Percentiles rank a stretch among this genome's conserved stretches.
Conservation (phyloP, 1,140 invertebrate genomes). For the Brachionus calyciflorus region DNA sequence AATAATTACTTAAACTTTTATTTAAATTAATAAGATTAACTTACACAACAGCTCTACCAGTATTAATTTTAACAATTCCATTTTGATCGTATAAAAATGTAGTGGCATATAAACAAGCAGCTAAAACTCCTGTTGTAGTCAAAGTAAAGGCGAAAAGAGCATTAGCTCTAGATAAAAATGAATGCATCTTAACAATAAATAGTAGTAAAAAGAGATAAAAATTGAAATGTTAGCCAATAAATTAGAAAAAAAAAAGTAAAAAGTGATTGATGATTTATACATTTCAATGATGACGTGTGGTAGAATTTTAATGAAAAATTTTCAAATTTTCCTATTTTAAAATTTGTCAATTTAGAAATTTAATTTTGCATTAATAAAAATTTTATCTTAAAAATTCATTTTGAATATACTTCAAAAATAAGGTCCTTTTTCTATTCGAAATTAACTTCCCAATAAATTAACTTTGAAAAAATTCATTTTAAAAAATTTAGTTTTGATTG, state of each 20-base stretch:
- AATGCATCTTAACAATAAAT: conserved; percentile 4
- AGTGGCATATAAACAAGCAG: conserved; percentile 1
- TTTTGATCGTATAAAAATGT: conserved; percentile 24
- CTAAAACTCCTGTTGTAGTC: neutral
- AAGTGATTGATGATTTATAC: neutral
- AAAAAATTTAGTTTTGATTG: neutral
- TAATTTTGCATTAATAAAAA: conserved; percentile 1
- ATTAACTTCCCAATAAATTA: conserved; percentile 30
- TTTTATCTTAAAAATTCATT: neutral
- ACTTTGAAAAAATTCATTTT: too few relatives aligned
- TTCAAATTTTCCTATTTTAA: neutral
- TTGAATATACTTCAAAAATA: too few relatives aligned
- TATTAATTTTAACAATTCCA: conserved; percentile 30
- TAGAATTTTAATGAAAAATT: neutral
- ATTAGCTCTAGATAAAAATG: conserved; percentile 19
- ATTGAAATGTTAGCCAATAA: neutral
- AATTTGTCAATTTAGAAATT: conserved; percentile 14
- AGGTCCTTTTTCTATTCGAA: neutral
- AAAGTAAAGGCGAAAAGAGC: conserved; percentile 44
- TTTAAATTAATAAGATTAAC: neutral
- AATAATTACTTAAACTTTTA: neutral
- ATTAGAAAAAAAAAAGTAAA: neutral
- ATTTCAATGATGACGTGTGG: conserved; percentile 31
- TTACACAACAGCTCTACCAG: conserved; percentile 8
- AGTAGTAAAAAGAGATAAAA: neutral